Conservation (phyloP, 2,888 invertebrate genomes). For the Atethmia centrago region DNA sequence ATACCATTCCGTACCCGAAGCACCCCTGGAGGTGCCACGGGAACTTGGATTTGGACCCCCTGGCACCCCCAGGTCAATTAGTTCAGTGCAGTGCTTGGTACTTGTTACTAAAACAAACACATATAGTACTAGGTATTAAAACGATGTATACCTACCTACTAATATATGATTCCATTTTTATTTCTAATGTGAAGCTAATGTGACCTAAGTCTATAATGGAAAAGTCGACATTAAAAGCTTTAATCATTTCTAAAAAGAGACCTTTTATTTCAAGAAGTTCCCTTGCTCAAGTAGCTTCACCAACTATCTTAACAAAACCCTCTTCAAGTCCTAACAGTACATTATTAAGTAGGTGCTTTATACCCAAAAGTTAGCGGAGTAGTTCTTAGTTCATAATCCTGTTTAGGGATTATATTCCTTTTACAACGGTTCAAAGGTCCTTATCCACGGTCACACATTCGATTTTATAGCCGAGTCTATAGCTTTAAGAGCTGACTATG, state of each 20-base stretch:
- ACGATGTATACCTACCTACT: too few relatives aligned
- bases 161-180: too few relatives aligned
- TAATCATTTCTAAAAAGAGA: not conserved
- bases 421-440: conserved; percentile 22
- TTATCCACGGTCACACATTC: conserved; percentile 43
- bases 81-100: too few relatives aligned
- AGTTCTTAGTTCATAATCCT: conserved; percentile 47
- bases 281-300: not conserved
- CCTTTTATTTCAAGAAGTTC: not conserved
- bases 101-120: too few relatives aligned
- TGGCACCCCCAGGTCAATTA: too few relatives aligned
- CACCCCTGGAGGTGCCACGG: too few relatives aligned
- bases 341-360: conserved; percentile 24
- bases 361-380: conserved; percentile 31
- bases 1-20: too few relatives aligned
- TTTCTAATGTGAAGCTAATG: too few relatives aligned
- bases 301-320: conserved; percentile 20
- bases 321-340: conserved; percentile 9
- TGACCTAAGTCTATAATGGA: too few relatives aligned
- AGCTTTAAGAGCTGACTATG: conserved; percentile 25
- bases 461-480: conserved; percentile 9
- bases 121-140: too few relatives aligned
- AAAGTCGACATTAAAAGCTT: too few relatives aligned
- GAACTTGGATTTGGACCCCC: too few relatives aligned
- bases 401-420: conserved; percentile 46